Evolutionary conservation across 2,113 vertebrate species (phyloP).

Genomic region (Labrus mixtus): DNA sequence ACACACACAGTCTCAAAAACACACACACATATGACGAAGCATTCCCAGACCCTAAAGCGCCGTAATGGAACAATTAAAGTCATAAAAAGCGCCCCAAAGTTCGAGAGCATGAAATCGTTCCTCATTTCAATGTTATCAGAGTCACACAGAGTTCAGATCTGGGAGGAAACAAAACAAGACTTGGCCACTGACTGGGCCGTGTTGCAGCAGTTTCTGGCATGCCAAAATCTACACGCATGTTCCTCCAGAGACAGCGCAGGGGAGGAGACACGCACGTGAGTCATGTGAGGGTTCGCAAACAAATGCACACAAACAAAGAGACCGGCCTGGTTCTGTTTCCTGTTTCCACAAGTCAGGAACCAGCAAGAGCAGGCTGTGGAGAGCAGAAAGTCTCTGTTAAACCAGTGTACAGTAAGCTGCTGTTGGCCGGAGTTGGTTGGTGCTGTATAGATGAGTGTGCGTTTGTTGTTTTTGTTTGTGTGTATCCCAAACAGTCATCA

Average conservation of each 20-base stretch:
- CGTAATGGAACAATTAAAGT: constrained; percentile 78
- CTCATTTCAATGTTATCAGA: constrained; percentile 80
- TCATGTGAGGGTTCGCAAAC: constrained; percentile 44
- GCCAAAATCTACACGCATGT: constrained; percentile 63
- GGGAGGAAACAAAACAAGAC: constrained; percentile 72
- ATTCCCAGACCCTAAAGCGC: constrained; percentile 66
- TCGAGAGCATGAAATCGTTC: constrained; percentile 75
- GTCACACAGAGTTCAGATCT: constrained; percentile 78
- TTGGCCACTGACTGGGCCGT: constrained; percentile 46
- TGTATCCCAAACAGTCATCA: constrained; percentile 45
- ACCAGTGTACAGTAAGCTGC: constrained; percentile 48
- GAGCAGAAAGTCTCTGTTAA: constrained; percentile 45
- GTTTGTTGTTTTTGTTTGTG: constrained; percentile 8
- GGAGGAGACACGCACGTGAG: constrained; percentile 37
- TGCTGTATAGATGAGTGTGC: constrained; percentile 41
- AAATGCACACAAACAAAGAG: constrained; percentile 54
- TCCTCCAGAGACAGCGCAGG: constrained; percentile 45
- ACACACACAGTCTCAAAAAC: constrained; percentile 5
- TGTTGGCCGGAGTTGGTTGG: constrained; percentile 36
- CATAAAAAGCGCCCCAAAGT: constrained; percentile 63
- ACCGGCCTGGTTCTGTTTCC: constrained; percentile 53
- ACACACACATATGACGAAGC: constrained; percentile 58
- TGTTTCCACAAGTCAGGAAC: constrained; percentile 68
- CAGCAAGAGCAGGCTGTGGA: constrained; percentile 49
- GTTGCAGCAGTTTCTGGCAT: constrained; percentile 51